phyloP scores from a whole-genome alignment of 1,140 invertebrate species.

The Trichomalopsis sarcophagae region DNA sequence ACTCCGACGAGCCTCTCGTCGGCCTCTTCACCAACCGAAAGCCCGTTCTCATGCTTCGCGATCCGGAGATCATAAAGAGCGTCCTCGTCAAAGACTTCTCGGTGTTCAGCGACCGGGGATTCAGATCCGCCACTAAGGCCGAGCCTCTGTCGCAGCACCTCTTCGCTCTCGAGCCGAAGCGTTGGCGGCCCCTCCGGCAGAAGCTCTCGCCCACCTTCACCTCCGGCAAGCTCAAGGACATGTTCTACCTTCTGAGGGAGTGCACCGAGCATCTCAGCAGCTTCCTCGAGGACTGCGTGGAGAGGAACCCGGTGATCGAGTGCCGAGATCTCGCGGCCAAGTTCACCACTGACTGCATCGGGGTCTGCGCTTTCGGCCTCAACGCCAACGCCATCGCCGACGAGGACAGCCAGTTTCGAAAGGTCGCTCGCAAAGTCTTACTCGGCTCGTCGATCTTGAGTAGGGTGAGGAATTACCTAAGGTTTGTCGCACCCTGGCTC shows the following conservation, averaged over 20 bases:
- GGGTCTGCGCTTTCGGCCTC: slow-evolving; percentile 76
- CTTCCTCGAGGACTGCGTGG: slow-evolving; percentile 61
- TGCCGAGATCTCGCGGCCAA: slow-evolving; percentile 73
- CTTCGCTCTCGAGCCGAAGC: slow-evolving; percentile 63
- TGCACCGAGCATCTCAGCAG: slow-evolving; percentile 69
- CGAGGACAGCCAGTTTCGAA: slow-evolving; percentile 72
- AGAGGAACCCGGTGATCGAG: slow-evolving; percentile 69
- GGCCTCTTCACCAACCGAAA: slow-evolving; percentile 68
- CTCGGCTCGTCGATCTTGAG: slow-evolving; percentile 50
- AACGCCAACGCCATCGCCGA: slow-evolving; percentile 73
- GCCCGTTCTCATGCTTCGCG: slow-evolving; percentile 68
- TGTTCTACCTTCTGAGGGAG: slow-evolving; percentile 70
- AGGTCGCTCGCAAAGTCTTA: slow-evolving; percentile 66
- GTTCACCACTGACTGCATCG: slow-evolving; percentile 77
- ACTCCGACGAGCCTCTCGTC: slow-evolving; percentile 65
- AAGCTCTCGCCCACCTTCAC: slow-evolving; percentile 74
- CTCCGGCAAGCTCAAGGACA: slow-evolving; percentile 74
- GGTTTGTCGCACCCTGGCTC: slow-evolving; percentile 57
- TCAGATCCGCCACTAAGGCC: slow-evolving; percentile 59
- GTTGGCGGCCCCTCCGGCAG: slow-evolving; percentile 75
- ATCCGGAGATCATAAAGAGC: slow-evolving; percentile 72
- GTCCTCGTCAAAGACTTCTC: slow-evolving; percentile 75
- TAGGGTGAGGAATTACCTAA: slow-evolving; percentile 49
- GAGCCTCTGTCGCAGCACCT: slow-evolving; percentile 67
- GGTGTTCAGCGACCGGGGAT: slow-evolving; percentile 70